A percentile compares a stretch with the other conserved stretches of the same genome.
These are phyloP conservation scores for Lophius piscatorius DNA, from an alignment of 2,113 vertebrate species.

Conservation along the genomic window DNA sequence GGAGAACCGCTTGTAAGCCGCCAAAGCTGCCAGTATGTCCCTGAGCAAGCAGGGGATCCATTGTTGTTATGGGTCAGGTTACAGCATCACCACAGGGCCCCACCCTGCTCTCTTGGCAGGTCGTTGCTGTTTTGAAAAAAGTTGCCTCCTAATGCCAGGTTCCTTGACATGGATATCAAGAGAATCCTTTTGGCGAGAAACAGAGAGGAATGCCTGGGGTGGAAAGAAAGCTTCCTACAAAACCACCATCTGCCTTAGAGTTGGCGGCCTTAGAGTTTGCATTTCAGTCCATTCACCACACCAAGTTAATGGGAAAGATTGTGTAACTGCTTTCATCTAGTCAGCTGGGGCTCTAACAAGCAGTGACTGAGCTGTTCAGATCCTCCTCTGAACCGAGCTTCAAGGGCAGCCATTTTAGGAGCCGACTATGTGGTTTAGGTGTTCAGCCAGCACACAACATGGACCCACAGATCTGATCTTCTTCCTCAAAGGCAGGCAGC, in stretches of 20 bases:
- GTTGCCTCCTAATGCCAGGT: slow-evolving; percentile 85
- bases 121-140: slow-evolving; percentile 89
- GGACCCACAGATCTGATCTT: slow-evolving; percentile 89
- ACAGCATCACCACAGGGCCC: slow-evolving; percentile 87
- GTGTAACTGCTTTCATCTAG: slow-evolving; percentile 91
- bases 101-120: slow-evolving; percentile 90
- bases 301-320: slow-evolving; percentile 87
- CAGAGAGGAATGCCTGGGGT: slow-evolving; percentile 36
- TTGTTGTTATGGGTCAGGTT: slow-evolving; percentile 92
- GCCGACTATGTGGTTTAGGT: slow-evolving; percentile 82
- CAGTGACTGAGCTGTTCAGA: slow-evolving; percentile 89
- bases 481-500: slow-evolving; percentile 80
- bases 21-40: slow-evolving; percentile 70
- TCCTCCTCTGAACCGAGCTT: slow-evolving; percentile 88
- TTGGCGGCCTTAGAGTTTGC: slow-evolving; percentile 70
- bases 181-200: slow-evolving; percentile 53
- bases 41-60: slow-evolving; percentile 85
- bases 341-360: slow-evolving; percentile 89
- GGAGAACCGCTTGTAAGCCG: slow-evolving; percentile 54
- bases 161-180: slow-evolving; percentile 74
- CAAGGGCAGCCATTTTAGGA: slow-evolving; percentile 97
- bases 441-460: slow-evolving; percentile 90
- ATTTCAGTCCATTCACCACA: slow-evolving; percentile 84
- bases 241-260: slow-evolving; percentile 80
- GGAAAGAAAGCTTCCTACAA: slow-evolving; percentile 23